Percentiles rank a stretch among this genome's conserved stretches.
These are phyloP conservation scores for Percopsis omiscomaycus DNA, from an alignment of 2,797 vertebrate species.

Conservation along the genomic window DNA sequence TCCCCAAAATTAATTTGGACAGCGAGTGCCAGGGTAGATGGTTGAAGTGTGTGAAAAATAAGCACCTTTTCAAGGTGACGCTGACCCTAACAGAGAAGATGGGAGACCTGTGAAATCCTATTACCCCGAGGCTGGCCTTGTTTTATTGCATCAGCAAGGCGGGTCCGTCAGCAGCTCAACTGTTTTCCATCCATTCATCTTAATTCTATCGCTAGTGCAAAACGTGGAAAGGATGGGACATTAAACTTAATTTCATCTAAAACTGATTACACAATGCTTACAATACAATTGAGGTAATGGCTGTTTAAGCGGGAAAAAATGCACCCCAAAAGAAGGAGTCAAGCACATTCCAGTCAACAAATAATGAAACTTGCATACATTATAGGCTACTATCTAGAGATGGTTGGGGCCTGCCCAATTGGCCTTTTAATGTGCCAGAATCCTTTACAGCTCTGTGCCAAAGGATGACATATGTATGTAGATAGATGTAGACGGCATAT, in stretches of 20 bases:
- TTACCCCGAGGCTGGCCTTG: conserved; percentile 52
- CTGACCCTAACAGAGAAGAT: conserved; percentile 55
- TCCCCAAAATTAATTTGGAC: conserved; percentile 51
- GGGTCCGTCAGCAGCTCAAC: conserved; percentile 52
- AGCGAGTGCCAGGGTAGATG: conserved; percentile 40
- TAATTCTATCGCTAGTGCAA: conserved; percentile 55
- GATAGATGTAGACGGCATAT: too few relatives aligned
- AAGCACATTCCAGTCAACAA: not conserved
- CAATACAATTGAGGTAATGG: conserved; percentile 41
- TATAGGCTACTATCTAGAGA: too few relatives aligned
- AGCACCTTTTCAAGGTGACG: conserved; percentile 71
- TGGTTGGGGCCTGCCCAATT: too few relatives aligned
- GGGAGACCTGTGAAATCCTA: conserved; percentile 60
- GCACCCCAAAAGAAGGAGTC: conserved; percentile 8
- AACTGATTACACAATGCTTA: conserved; percentile 42
- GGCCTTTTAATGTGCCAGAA: too few relatives aligned
- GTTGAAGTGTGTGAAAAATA: conserved; percentile 61
- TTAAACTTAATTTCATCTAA: conserved; percentile 55
- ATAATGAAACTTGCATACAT: not conserved
- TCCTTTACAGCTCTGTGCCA: too few relatives aligned
- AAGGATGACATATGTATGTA: too few relatives aligned
- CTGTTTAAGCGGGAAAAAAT: conserved; percentile 1
- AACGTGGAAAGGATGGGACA: conserved; percentile 43
- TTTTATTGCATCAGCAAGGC: conserved; percentile 30
- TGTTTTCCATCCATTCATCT: conserved; percentile 52